phyloP scores from a whole-genome alignment of 2,797 vertebrate species.

The Peromyscus eremicus region DNA sequence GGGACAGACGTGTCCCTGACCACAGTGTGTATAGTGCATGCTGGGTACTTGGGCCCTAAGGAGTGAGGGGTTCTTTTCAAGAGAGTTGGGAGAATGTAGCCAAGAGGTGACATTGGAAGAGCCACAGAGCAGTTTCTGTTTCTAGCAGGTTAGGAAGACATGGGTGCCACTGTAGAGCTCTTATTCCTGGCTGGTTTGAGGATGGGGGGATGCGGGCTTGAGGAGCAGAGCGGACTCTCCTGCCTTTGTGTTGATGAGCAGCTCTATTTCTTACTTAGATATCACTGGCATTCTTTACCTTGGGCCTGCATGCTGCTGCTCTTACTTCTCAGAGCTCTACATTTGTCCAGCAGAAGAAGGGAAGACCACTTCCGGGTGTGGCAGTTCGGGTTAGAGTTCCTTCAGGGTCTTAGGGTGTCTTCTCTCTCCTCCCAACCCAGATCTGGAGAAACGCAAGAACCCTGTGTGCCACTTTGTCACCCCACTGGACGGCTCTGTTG shows the following conservation, averaged over 20 bases:
- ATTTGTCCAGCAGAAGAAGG: neutral
- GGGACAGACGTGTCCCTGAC: neutral
- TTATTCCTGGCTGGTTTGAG: neutral
- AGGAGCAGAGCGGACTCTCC: no score
- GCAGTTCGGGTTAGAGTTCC: neutral
- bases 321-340: neutral
- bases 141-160: neutral
- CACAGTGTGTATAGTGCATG: neutral
- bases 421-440: conserved; percentile 84
- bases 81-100: neutral
- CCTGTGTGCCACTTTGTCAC: conserved; percentile 98
- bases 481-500: conserved; percentile 95
- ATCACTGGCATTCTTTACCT: neutral
- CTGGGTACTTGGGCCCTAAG: neutral
- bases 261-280: neutral
- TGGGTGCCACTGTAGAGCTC: neutral
- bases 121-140: neutral
- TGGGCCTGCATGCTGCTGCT: neutral
- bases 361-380: neutral
- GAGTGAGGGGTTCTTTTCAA: neutral
- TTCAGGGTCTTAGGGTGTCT: neutral
- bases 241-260: neutral
- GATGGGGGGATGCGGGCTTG: neutral
- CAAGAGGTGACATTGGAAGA: neutral
- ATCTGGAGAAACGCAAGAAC: conserved; percentile 97